Conservation (phyloP, 2,888 invertebrate genomes). For the Drosophila limbata region DNA sequence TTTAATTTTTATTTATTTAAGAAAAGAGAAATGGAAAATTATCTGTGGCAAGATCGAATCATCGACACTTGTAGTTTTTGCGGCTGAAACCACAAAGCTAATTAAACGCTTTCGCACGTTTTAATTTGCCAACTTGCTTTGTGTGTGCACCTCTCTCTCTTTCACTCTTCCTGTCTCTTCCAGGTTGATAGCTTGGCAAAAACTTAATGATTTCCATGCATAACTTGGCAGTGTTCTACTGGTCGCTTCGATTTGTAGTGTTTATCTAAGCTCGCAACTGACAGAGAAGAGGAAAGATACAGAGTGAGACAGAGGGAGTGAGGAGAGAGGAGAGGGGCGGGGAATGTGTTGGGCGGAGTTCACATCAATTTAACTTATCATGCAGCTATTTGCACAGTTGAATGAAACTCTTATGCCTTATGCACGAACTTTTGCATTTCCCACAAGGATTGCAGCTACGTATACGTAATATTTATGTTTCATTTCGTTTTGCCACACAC, state of each 20-base stretch:
- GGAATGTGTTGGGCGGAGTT: constrained; percentile 11
- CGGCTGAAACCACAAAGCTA: constrained; percentile 65
- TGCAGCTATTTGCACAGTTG: constrained; percentile 52
- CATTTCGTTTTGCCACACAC: constrained; percentile 48
- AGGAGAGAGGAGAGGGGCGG: neutral
- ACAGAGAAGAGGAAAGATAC: neutral
- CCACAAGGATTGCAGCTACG: constrained; percentile 61
- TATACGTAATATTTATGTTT: constrained; percentile 81
- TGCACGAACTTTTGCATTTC: constrained; percentile 69
- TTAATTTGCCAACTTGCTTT: constrained; percentile 70
- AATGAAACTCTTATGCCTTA: constrained; percentile 17
- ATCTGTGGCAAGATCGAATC: constrained; percentile 21
- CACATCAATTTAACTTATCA: constrained; percentile 77
- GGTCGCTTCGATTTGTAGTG: constrained; percentile 54
- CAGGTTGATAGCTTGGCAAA: constrained; percentile 45
- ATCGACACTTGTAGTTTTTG: constrained; percentile 30
- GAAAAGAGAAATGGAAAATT: constrained; percentile 20
- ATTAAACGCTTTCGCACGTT: constrained; percentile 74
- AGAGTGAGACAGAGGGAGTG: neutral
- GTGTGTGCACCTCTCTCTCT: constrained; percentile 31
- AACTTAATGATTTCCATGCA: constrained; percentile 66
- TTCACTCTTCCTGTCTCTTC: neutral
- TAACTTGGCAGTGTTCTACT: constrained; percentile 19
- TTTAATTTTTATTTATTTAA: constrained; percentile 3
- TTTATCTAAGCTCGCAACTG: constrained; percentile 43